phyloP scores from a whole-genome alignment of 1,140 invertebrate species.

The Halictus rubicundus region DNA sequence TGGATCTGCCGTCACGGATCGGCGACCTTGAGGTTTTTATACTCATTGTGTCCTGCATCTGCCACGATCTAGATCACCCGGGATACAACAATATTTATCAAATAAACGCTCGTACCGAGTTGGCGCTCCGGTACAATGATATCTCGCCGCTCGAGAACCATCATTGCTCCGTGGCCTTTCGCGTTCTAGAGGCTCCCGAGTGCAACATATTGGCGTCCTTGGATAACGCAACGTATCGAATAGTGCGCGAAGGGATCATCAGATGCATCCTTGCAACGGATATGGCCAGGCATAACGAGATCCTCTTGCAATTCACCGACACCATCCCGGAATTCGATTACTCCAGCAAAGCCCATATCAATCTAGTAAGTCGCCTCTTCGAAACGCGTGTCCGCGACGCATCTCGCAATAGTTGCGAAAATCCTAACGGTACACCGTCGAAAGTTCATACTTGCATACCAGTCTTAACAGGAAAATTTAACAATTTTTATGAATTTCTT shows the following conservation, averaged over 20 bases:
- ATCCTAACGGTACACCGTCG: not conserved
- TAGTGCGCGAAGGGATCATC: constrained; percentile 90
- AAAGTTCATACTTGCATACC: too few relatives aligned
- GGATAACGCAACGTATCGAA: constrained; percentile 82
- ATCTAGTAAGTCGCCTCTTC: constrained; percentile 84
- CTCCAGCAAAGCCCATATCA: constrained; percentile 87
- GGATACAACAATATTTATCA: constrained; percentile 95
- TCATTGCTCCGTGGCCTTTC: constrained; percentile 93
- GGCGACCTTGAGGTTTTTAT: constrained; percentile 89
- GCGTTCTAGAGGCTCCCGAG: constrained; percentile 88
- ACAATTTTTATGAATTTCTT: too few relatives aligned
- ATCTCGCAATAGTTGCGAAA: not conserved
- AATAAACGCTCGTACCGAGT: constrained; percentile 92
- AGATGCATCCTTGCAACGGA: constrained; percentile 92
- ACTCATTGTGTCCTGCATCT: constrained; percentile 91
- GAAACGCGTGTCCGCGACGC: not conserved
- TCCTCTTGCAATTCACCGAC: constrained; percentile 89
- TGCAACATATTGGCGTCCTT: constrained; percentile 90
- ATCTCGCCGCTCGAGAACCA: constrained; percentile 95
- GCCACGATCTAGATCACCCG: constrained; percentile 95
- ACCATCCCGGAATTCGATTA: constrained; percentile 88
- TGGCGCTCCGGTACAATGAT: constrained; percentile 93
- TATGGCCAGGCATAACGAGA: constrained; percentile 94
- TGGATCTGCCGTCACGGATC: constrained; percentile 86
- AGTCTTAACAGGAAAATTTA: too few relatives aligned